These are phyloP conservation scores for Drosophila kohkoa DNA, from an alignment of 1,140 invertebrate genomes.

Conservation along the genomic window DNA sequence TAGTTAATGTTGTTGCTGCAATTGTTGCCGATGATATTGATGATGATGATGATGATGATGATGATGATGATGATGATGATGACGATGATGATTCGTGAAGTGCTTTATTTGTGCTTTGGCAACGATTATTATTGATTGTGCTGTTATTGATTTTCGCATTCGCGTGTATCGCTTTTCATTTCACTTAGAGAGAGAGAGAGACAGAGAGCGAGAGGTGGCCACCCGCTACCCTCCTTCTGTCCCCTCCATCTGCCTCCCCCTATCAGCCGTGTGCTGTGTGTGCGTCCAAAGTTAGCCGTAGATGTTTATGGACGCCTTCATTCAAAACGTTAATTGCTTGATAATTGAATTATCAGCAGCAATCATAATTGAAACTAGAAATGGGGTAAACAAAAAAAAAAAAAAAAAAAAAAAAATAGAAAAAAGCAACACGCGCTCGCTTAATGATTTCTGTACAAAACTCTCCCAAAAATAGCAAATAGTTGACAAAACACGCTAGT, in stretches of 20 bases:
- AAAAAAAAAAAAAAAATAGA: neutral
- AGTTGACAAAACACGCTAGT: neutral
- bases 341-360: slow-evolving; percentile 77
- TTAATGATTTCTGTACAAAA: slow-evolving; percentile 36
- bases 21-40: slow-evolving; percentile 10
- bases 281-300: slow-evolving; percentile 18
- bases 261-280: neutral
- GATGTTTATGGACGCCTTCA: slow-evolving; percentile 57
- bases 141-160: slow-evolving; percentile 42
- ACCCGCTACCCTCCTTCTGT: neutral
- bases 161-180: slow-evolving; percentile 41
- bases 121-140: slow-evolving; percentile 53
- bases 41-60: slow-evolving; percentile 18
- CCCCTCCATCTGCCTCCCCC: neutral
- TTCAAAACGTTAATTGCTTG: slow-evolving; percentile 69
- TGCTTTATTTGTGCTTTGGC: slow-evolving; percentile 55
- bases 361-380: slow-evolving; percentile 65
- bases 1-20: neutral
- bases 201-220: neutral
- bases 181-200: slow-evolving; percentile 12
- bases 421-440: slow-evolving; percentile 56
- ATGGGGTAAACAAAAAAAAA: slow-evolving; percentile 15
- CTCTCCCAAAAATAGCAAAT: slow-evolving; percentile 27
- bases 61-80: slow-evolving; percentile 7
- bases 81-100: slow-evolving; percentile 37